These are phyloP conservation scores for Ptilorrhoa leucosticta DNA, from an alignment of 2,113 vertebrate genomes.

Conservation along the genomic window DNA sequence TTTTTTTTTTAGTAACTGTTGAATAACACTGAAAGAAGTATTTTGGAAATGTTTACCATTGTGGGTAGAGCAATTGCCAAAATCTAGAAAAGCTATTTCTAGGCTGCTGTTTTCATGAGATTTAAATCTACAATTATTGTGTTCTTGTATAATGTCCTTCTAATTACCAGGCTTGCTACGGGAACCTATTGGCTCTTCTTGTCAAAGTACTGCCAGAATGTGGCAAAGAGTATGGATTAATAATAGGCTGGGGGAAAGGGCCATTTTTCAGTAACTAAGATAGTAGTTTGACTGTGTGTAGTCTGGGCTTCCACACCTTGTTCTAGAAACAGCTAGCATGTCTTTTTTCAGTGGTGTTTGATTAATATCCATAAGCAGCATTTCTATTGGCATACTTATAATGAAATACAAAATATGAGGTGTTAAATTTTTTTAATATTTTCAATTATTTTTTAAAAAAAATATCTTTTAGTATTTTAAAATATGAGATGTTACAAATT, in stretches of 20 bases:
- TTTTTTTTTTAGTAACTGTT: not conserved
- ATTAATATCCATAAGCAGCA: not conserved
- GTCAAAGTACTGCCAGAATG: not conserved
- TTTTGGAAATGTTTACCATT: not conserved
- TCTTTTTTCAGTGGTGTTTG: not conserved
- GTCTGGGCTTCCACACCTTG: not conserved
- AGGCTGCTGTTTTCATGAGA: not conserved
- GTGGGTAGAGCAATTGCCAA: not conserved
- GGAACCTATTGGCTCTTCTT: not conserved
- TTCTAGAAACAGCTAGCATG: not conserved
- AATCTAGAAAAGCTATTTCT: not conserved
- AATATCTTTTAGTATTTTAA: not conserved
- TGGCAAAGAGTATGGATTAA: not conserved
- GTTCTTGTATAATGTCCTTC: not conserved
- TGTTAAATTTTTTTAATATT: not conserved
- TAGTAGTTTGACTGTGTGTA: not conserved
- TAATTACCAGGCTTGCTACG: not conserved
- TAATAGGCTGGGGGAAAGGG: not conserved
- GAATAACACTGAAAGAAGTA: not conserved
- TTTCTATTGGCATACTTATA: not conserved
- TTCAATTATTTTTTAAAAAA: not conserved
- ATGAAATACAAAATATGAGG: not conserved
- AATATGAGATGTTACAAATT: not conserved
- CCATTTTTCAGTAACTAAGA: not conserved
- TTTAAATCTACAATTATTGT: not conserved